Evolutionary conservation across 2,113 vertebrate species (phyloP), one percentile per base, ranked within the genome.

Genomic region (Proterorhinus semilunaris): DNA sequence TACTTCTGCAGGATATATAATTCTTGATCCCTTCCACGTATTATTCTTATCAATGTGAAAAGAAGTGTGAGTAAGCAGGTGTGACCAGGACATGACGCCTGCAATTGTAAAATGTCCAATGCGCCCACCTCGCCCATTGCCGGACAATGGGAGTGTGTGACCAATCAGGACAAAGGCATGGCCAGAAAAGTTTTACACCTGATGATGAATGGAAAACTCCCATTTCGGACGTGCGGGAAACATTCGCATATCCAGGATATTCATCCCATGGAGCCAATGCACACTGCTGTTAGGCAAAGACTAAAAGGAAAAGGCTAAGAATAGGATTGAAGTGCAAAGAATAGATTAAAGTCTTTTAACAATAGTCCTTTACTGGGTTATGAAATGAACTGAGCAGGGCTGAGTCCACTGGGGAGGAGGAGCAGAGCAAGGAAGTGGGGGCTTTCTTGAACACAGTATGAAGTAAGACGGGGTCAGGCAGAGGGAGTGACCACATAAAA

Each of bases 21-120:
- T 44, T 50, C 16, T 15, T 44, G 78, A 81, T 92, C 91, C 90
- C 90, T 93, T 91, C 91, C 91, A 74, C 58, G 80, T 87, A 92
- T 91, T 92, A 87, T 90, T 89, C 42, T 45, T 12, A 4, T 13
- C 6, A 36, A 12, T 43, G 8, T 72, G 59, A 54, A 58, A 6
- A 12, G 61, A 9, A 83, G 27, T 66, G 74, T 81, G 79, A 86
- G 73, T 79, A 61, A 83, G 78, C 62, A 68, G 2, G 8, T 66
- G 68, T 57, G 72, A 17, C 7, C 69, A 75, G 65, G 68, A 72
- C 76, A 42, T 80, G 78, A 82, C 62, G 65, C 69, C 50, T 5
- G 1, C 74, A 73, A 15, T 72, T 44, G 47, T 66, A 66, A 55
- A 74, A 78, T 10, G 13, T 45, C 21, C 7, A 15, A 49, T 55